Conservation (phyloP, 2,797 vertebrate genomes). For the Fistularia tabacaria region DNA sequence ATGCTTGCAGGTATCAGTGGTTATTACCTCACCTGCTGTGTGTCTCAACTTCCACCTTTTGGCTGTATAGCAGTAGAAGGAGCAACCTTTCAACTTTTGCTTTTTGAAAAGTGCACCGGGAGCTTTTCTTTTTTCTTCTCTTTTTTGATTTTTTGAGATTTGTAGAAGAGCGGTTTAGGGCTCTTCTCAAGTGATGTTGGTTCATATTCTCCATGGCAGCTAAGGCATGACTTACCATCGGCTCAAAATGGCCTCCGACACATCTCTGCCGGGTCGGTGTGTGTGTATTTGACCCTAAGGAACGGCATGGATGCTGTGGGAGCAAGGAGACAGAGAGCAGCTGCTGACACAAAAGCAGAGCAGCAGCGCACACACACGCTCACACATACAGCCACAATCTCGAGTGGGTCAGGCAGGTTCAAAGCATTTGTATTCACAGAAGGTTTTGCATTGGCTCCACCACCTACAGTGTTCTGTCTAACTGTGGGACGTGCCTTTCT, state of each 20-base stretch:
- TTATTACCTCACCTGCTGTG: conserved; percentile 17
- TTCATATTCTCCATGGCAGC: conserved; percentile 65
- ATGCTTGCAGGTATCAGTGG: conserved; percentile 27
- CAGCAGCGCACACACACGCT: conserved; percentile 34
- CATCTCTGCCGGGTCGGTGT: conserved; percentile 65
- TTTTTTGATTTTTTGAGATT: conserved; percentile 18
- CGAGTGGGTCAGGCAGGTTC: conserved; percentile 69
- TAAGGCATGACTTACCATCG: conserved; percentile 61
- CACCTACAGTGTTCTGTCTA: conserved; percentile 72
- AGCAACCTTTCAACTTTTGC: conserved; percentile 29
- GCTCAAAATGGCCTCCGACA: conserved; percentile 69
- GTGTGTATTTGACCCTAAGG: conserved; percentile 69
- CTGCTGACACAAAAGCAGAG: conserved; percentile 62
- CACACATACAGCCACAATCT: conserved; percentile 64
- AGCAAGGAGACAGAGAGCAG: conserved; percentile 64
- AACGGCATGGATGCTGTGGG: conserved; percentile 54
- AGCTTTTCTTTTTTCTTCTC: conserved; percentile 2
- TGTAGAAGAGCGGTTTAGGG: conserved; percentile 45
- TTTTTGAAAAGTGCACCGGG: not conserved
- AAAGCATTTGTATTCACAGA: conserved; percentile 75
- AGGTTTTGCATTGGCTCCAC: conserved; percentile 71
- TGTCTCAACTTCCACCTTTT: conserved; percentile 11
- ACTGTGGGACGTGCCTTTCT: conserved; percentile 64
- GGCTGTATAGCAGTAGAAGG: conserved; percentile 20
- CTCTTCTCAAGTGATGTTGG: conserved; percentile 58